Evolutionary conservation across 2,888 invertebrate genomes (phyloP).

Genomic region (Teinopalpus imperialis): DNA sequence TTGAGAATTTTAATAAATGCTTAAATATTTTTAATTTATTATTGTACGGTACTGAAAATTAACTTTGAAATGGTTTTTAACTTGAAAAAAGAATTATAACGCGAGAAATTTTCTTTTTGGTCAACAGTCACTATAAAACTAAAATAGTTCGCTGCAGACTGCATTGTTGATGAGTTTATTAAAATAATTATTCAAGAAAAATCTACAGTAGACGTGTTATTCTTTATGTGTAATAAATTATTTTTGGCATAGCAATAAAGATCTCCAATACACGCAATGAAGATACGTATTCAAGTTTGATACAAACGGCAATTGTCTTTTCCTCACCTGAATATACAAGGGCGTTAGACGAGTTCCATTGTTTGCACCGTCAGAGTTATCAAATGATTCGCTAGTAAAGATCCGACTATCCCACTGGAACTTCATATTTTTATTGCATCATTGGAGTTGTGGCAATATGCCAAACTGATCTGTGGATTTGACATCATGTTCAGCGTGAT

Average conservation of each 20-base stretch:
- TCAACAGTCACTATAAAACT: too few relatives aligned
- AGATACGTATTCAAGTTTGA: neutral
- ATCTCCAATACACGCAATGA: constrained; percentile 36
- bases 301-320: constrained; percentile 11
- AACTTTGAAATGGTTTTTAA: too few relatives aligned
- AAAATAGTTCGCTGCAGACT: too few relatives aligned
- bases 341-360: neutral
- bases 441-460: constrained; percentile 61
- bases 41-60: too few relatives aligned
- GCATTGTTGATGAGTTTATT: too few relatives aligned
- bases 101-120: too few relatives aligned
- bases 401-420: constrained; percentile 62
- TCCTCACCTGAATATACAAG: constrained; percentile 9
- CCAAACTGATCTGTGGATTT: constrained; percentile 59
- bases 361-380: constrained; percentile 7
- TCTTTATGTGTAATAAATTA: constrained; percentile 58
- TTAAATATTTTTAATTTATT: too few relatives aligned
- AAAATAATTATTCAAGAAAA: too few relatives aligned
- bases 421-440: constrained; percentile 70
- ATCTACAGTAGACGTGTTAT: constrained; percentile 32
- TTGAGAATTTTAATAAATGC: too few relatives aligned
- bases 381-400: constrained; percentile 25
- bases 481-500: constrained; percentile 59
- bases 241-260: constrained; percentile 56
- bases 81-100: too few relatives aligned